A percentile compares a stretch with the other conserved stretches of the same genome.
These are phyloP conservation scores for Hippocampus mohnikei DNA, from an alignment of 2,113 vertebrate genomes.

Conservation along the genomic window DNA sequence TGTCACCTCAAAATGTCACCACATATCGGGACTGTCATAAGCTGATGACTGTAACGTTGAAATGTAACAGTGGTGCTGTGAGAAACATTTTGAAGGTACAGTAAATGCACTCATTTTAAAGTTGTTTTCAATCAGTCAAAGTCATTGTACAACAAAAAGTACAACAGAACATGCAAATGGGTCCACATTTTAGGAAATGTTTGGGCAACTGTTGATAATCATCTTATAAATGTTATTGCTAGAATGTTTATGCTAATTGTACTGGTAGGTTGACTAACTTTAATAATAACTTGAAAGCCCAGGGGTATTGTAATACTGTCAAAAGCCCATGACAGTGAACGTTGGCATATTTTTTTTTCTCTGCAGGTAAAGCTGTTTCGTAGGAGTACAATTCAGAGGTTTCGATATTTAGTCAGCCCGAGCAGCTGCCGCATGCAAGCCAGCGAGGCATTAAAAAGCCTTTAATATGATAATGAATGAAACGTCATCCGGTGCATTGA, in stretches of 20 bases:
- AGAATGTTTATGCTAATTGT: background rate
- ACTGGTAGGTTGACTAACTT: background rate
- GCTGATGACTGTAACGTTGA: background rate
- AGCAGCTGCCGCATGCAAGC: constrained; percentile 30
- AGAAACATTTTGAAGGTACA: background rate
- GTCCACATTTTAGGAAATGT: background rate
- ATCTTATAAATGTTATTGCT: background rate
- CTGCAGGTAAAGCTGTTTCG: constrained; percentile 27
- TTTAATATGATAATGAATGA: constrained; percentile 73
- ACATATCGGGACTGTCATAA: background rate
- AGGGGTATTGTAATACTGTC: background rate
- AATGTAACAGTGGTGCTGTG: background rate
- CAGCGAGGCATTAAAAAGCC: constrained; percentile 66
- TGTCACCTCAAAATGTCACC: background rate
- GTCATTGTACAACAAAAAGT: background rate
- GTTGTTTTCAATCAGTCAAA: too few species aligned
- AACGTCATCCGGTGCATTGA: constrained; percentile 49
- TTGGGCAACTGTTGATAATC: background rate
- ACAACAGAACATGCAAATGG: background rate
- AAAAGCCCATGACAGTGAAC: background rate
- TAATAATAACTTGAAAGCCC: background rate
- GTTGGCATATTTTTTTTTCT: background rate
- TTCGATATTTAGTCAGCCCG: constrained; percentile 34
- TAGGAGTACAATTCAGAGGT: constrained; percentile 30
- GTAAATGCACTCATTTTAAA: too few species aligned